Evolutionary conservation across 2,888 invertebrate species (phyloP).

Genomic region (Macrophya alboannulata): DNA sequence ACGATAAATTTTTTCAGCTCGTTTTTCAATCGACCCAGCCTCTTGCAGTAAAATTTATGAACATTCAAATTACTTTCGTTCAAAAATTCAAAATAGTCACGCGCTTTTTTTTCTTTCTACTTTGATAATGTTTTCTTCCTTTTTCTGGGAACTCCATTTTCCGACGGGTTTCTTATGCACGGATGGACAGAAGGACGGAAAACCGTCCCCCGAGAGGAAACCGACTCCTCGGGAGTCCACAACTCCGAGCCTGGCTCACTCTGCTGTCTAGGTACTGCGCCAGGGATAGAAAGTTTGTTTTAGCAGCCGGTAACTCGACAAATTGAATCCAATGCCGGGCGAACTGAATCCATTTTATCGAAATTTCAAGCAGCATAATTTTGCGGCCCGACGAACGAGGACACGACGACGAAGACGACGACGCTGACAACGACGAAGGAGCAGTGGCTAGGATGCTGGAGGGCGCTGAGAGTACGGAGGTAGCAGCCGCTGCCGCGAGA

Average conservation of each 20-base stretch:
- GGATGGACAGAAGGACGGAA: conserved; percentile 16
- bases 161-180: background rate
- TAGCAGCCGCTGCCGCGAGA: conserved; percentile 76
- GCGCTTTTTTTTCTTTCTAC: background rate
- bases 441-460: conserved; percentile 60
- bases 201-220: conserved; percentile 29
- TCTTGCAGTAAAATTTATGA: conserved; percentile 1
- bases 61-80: conserved; percentile 27
- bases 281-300: conserved; percentile 70
- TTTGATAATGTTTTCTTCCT: background rate
- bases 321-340: conserved; percentile 74
- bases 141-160: background rate
- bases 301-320: conserved; percentile 71
- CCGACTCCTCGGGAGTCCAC: conserved; percentile 31
- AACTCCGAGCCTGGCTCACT: conserved; percentile 32
- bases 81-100: too few relatives aligned
- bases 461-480: conserved; percentile 59
- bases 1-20: background rate
- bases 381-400: conserved; percentile 60
- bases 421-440: conserved; percentile 55
- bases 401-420: conserved; percentile 27
- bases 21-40: conserved; percentile 15
- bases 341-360: conserved; percentile 74
- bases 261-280: conserved; percentile 57
- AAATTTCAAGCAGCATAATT: conserved; percentile 76